Evolutionary conservation across 1,140 invertebrate genomes (phyloP), one percentile per base, ranked within the genome.

Genomic region (Whitmania pigra): DNA sequence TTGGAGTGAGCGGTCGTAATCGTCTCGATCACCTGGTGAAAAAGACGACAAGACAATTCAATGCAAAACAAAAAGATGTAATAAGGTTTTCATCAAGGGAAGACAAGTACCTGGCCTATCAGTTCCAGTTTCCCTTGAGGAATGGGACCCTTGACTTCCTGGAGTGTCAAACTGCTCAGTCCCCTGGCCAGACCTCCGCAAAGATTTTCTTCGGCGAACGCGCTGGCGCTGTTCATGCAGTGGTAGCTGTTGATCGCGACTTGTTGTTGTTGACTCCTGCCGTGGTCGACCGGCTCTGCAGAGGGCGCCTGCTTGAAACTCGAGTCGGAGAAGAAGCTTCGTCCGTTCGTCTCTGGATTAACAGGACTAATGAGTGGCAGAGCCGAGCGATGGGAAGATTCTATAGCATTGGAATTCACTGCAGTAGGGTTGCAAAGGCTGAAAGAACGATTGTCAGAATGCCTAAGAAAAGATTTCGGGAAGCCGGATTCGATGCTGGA

Each of bases 1-100:
- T 93, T 89, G 77, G 94, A 85, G 81, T 98, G 93, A 36, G 95
- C 92, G 73, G 89, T 86, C 68, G 96, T 88, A 40, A 98, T 92
- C 5, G 89, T 90, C 6, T 88, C 86, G 7, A 79, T 78, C 9
- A 82, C 80, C 73, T 79, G 76, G 25, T 78, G 75, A 18, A 82
- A 78, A 57, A 57, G 54, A 57, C 54, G 54, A n/a, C 9, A 20
- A 57, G 5, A 20, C 54, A 5, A 9, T 57, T 25, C 20, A 9
- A 57, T 57, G 31, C 31, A 49, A 49, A 49, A 49, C 11, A 15
- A 25, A 63, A 63, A 60, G 17, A 4, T 9, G 27, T 6, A 60
- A 7, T 5, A 60, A 60, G 17, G 5, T 17, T 17, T n/a, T 63
- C 15, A 11, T 11, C 11, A 7, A 6, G 29, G 20, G 11, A 31